These are phyloP conservation scores for Diplodus puntazzo DNA, from an alignment of 2,797 vertebrate species.

Conservation along the genomic window DNA sequence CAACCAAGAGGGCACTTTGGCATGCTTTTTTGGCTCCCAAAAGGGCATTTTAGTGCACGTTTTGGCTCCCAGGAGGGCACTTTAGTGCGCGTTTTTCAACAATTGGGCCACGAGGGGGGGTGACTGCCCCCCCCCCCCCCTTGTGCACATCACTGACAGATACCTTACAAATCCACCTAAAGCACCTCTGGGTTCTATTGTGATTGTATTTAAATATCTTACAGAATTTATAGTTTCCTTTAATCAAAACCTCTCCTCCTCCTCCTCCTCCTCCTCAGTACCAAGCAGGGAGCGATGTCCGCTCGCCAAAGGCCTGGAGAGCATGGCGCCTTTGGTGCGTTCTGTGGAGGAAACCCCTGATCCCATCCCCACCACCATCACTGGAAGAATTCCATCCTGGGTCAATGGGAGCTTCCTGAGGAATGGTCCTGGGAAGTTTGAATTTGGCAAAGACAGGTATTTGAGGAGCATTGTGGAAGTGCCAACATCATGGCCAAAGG, in stretches of 20 bases:
- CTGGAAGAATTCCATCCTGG: constrained; percentile 90
- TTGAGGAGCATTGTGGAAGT: not conserved
- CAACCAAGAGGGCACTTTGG: too few species aligned
- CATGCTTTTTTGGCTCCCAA: too few species aligned
- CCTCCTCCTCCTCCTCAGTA: constrained; percentile 40
- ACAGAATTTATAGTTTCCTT: constrained; percentile 2
- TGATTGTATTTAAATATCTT: not conserved
- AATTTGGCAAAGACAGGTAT: constrained; percentile 93
- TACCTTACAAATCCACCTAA: too few species aligned
- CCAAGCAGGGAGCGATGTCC: constrained; percentile 77
- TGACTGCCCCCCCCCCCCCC: too few species aligned
- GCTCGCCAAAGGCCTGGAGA: constrained; percentile 80
- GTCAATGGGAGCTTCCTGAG: constrained; percentile 90
- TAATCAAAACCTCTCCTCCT: not conserved
- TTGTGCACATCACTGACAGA: too few species aligned
- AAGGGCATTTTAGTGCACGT: too few species aligned
- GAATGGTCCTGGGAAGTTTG: constrained; percentile 95
- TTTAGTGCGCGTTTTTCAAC: too few species aligned
- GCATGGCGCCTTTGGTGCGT: constrained; percentile 83
- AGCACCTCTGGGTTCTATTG: not conserved
- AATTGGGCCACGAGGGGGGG: too few species aligned
- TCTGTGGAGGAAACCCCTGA: constrained; percentile 87
- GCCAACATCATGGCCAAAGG: not conserved
- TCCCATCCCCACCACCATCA: constrained; percentile 83
- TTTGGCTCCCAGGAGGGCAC: too few species aligned